Percentiles rank a stretch among this genome's conserved stretches.
phyloP scores from a whole-genome alignment of 2,113 vertebrate genomes.

The Puma concolor region DNA sequence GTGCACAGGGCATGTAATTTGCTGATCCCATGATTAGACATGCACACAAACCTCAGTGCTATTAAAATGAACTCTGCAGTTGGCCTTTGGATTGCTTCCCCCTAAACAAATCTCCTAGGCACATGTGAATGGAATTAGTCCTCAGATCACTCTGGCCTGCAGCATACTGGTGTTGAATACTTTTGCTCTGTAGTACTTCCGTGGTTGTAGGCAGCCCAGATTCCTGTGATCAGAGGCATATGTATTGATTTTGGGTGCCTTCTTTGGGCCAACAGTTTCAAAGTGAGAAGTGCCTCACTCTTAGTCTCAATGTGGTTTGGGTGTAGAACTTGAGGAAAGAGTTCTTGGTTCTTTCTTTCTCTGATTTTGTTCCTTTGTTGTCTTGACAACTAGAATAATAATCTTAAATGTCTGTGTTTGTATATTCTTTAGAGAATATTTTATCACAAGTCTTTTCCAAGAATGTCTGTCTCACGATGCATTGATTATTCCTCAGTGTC shows the following conservation, averaged over 20 bases:
- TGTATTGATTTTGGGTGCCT: background rate
- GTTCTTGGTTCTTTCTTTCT: conserved; percentile 48
- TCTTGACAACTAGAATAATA: conserved; percentile 81
- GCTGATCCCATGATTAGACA: conserved; percentile 79
- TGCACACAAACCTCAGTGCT: conserved; percentile 72
- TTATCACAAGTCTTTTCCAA: conserved; percentile 75
- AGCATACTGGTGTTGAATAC: background rate
- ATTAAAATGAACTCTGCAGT: conserved; percentile 69
- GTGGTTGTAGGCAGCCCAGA: background rate
- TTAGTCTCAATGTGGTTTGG: background rate
- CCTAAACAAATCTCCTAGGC: conserved; percentile 59
- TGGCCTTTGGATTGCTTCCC: conserved; percentile 62
- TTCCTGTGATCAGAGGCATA: background rate
- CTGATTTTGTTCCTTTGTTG: conserved; percentile 69
- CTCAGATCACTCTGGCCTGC: conserved; percentile 19
- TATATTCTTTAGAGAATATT: conserved; percentile 78
- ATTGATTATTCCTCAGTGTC: conserved; percentile 55
- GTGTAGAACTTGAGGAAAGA: background rate
- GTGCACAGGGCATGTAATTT: conserved; percentile 75
- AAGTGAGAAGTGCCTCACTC: background rate
- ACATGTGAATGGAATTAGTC: conserved; percentile 69
- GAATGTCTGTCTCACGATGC: conserved; percentile 52
- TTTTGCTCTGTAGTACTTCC: conserved; percentile 8
- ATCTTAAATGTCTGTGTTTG: conserved; percentile 71
- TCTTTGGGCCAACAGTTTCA: background rate